Evolutionary conservation across 2,888 invertebrate genomes (phyloP).

Genomic region (Cactoblastis cactorum): DNA sequence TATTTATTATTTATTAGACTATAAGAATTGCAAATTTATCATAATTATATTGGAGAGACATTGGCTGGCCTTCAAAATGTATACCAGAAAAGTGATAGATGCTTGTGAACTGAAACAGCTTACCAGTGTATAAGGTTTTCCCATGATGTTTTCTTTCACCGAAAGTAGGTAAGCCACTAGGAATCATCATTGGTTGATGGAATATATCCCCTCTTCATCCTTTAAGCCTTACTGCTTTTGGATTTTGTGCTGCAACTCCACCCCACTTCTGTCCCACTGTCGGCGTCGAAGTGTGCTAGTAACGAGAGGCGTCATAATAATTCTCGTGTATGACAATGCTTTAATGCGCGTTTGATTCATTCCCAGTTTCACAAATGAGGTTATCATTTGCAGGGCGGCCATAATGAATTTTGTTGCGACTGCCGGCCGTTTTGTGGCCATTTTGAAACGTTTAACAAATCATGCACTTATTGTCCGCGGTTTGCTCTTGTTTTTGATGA

Average conservation of each 20-base stretch:
- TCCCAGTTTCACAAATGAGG: conserved; percentile 66
- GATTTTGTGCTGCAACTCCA: conserved; percentile 37
- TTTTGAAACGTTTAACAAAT: conserved; percentile 26
- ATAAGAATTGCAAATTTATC: too few species aligned
- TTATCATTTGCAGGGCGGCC: conserved; percentile 71
- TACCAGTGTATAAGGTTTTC: too few species aligned
- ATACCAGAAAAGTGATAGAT: too few species aligned
- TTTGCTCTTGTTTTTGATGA: conserved; percentile 2
- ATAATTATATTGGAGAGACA: too few species aligned
- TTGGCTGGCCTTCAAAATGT: too few species aligned
- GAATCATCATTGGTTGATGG: too few species aligned
- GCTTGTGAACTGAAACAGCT: too few species aligned
- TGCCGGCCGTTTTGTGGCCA: conserved; percentile 32
- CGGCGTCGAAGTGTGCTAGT: conserved; percentile 65
- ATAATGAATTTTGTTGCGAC: conserved; percentile 69
- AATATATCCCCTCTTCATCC: too few species aligned
- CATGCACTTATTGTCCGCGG: conserved; percentile 14
- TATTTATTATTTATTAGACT: too few species aligned
- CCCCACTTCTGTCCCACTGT: conserved; percentile 31
- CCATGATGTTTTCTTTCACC: too few species aligned
- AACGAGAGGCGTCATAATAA: conserved; percentile 77
- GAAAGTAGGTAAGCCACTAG: too few species aligned
- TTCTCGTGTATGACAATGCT: conserved; percentile 76
- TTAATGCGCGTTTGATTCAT: conserved; percentile 77
- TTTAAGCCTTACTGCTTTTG: too few species aligned